A percentile compares a stretch with the other conserved stretches of the same genome.
These are phyloP conservation scores for Antheraea yamamai DNA, from an alignment of 2,888 invertebrate genomes.

Conservation along the genomic window DNA sequence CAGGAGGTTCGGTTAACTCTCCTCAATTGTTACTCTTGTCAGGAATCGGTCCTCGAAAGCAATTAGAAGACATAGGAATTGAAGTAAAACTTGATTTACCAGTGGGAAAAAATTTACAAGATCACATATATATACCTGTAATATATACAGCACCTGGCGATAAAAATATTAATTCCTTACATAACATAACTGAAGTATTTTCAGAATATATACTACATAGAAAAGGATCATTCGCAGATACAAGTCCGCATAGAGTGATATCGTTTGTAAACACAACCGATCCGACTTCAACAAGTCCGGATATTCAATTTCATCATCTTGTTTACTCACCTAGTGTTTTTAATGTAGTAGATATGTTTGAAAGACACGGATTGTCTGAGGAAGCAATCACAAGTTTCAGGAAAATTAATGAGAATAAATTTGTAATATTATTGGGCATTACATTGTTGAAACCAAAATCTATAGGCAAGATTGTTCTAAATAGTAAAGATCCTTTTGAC, in stretches of 20 bases:
- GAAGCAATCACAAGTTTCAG: constrained; percentile 46
- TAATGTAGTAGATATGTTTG: constrained; percentile 49
- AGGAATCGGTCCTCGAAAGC: constrained; percentile 74
- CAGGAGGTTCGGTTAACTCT: constrained; percentile 76
- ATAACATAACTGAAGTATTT: constrained; percentile 52
- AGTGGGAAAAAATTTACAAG: constrained; percentile 79
- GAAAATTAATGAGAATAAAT: constrained; percentile 49
- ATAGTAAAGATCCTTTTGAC: constrained; percentile 84
- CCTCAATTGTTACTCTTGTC: constrained; percentile 78
- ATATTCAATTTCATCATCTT: constrained; percentile 58
- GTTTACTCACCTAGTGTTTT: constrained; percentile 47
- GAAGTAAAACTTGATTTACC: constrained; percentile 66
- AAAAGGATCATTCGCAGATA: constrained; percentile 71
- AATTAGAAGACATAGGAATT: constrained; percentile 62
- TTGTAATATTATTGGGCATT: constrained; percentile 73
- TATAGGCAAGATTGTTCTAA: constrained; percentile 84
- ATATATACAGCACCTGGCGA: constrained; percentile 53
- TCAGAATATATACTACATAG: constrained; percentile 71
- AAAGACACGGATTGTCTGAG: constrained; percentile 46
- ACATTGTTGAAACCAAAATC: constrained; percentile 86
- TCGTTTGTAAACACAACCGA: constrained; percentile 59
- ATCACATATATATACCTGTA: constrained; percentile 70
- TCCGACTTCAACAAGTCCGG: constrained; percentile 49
- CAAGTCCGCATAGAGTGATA: constrained; percentile 60
- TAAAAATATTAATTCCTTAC: constrained; percentile 42